Evolutionary conservation across 2,888 invertebrate species (phyloP).

Genomic region (Sphecodes monilicornis): DNA sequence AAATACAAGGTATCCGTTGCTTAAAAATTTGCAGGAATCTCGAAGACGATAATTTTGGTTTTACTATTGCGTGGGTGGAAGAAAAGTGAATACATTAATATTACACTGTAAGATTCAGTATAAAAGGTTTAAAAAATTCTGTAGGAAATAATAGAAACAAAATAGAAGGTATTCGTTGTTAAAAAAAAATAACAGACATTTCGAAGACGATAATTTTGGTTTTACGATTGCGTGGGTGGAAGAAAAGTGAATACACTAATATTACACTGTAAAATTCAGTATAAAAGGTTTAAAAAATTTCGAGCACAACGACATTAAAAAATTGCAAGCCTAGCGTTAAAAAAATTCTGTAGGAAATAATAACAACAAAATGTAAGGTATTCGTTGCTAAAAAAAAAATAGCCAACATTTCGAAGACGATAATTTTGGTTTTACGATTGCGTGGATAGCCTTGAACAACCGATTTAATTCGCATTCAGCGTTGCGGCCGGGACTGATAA

Average conservation of each 20-base stretch:
- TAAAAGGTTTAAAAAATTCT: not conserved
- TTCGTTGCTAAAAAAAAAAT: not conserved
- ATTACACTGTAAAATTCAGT: not conserved
- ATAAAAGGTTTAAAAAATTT: not conserved
- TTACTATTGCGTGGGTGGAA: not conserved
- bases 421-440: not conserved
- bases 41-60: not conserved
- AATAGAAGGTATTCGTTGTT: too few relatives aligned
- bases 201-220: not conserved
- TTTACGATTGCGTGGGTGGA: not conserved
- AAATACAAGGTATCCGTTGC: too few relatives aligned
- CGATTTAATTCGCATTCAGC: slow-evolving; percentile 14
- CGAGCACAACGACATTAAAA: too few relatives aligned
- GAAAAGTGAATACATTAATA: too few relatives aligned
- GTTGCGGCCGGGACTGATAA: slow-evolving; percentile 28
- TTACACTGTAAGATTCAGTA: not conserved
- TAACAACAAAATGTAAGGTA: not conserved
- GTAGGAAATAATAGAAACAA: too few relatives aligned
- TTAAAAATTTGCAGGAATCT: not conserved
- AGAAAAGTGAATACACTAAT: too few relatives aligned
- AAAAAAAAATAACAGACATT: too few relatives aligned
- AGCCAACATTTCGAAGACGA: not conserved
- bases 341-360: not conserved
- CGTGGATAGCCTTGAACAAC: not conserved
- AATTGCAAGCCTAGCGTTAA: too few relatives aligned